Evolutionary conservation across 1,140 invertebrate species (phyloP), one percentile per base, ranked within the genome.

Genomic region (Plutomurus gul): DNA sequence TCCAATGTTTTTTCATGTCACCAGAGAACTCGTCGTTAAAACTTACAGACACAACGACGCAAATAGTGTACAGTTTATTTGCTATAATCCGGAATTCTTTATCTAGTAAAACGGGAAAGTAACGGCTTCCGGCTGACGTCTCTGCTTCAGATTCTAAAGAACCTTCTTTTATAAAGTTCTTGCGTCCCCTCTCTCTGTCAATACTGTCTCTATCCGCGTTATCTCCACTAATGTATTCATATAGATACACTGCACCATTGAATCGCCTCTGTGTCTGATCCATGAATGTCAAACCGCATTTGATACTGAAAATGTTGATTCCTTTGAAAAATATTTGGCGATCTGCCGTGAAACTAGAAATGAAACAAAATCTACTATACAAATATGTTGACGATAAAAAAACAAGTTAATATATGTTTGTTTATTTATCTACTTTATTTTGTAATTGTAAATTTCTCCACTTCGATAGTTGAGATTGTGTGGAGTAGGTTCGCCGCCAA

Each of bases 381-480:
- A 11, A 4, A 27, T 3, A 27, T 10, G 10, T 51, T 51, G 22
- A 27, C 7, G 8, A 27, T 36, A 39, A 3, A 36, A 1, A 18
- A 30, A 65, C 4, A n/a, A 18, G 33, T 16, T 30, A 18, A 60
- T 16, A 37, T 37, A 65, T 43, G 33, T 30, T 51, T 25, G 3
- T 39, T 65, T 22, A 46, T 13, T 16, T 13, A 7, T 8, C 18
- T 71, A 78, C 77, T 78, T 78, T 16, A 78, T 74, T 56, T 72
- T 40, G 25, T 78, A 78, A 20, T 73, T 78, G 71, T 78, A 78
- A n/a, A 78, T 78, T 33, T 78, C 77, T 49, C 77, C 77, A 43
- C 77, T 78, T 18, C 77, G 39, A 30, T 78, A 78, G 18, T 78
- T 78, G 4, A 78, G 40, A 51, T 70, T 74, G 37, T 78, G 77